Evolutionary conservation across 1,140 invertebrate genomes (phyloP).

Genomic region (Pygmarrhopalites habei): DNA sequence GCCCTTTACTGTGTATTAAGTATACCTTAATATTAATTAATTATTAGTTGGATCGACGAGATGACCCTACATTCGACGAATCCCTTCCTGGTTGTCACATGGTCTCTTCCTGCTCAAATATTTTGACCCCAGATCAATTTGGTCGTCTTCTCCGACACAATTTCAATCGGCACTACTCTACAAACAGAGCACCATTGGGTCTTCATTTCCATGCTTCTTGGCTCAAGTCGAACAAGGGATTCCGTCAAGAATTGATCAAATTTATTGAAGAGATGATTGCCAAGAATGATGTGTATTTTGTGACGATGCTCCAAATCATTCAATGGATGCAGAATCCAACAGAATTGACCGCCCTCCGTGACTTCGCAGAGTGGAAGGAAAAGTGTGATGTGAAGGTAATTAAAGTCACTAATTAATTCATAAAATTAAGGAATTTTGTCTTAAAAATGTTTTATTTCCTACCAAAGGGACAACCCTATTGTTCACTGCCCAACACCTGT

Average conservation of each 20-base stretch:
- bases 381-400: constrained; percentile 93
- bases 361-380: constrained; percentile 92
- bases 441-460: too few species aligned
- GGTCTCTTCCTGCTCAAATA: constrained; percentile 84
- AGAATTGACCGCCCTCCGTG: constrained; percentile 71
- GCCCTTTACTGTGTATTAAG: too few species aligned
- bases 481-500: constrained; percentile 83
- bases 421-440: too few species aligned
- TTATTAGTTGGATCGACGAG: constrained; percentile 81
- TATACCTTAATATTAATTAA: too few species aligned
- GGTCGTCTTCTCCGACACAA: constrained; percentile 75
- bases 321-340: constrained; percentile 97
- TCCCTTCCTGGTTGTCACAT: constrained; percentile 58
- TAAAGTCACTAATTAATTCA: too few species aligned
- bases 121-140: constrained; percentile 80
- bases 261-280: constrained; percentile 89
- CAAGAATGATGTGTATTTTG: constrained; percentile 88
- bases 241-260: constrained; percentile 81
- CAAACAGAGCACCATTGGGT: constrained; percentile 86
- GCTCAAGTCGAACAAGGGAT: constrained; percentile 89
- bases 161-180: constrained; percentile 86
- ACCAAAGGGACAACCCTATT: constrained; percentile 84
- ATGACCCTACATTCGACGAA: constrained; percentile 84
- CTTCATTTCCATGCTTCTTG: constrained; percentile 92
- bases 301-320: constrained; percentile 86